Base-by-base conservation (phyloP, 53 echinoderm and acorn worm species). In the Stichopus horrens region DNA sequence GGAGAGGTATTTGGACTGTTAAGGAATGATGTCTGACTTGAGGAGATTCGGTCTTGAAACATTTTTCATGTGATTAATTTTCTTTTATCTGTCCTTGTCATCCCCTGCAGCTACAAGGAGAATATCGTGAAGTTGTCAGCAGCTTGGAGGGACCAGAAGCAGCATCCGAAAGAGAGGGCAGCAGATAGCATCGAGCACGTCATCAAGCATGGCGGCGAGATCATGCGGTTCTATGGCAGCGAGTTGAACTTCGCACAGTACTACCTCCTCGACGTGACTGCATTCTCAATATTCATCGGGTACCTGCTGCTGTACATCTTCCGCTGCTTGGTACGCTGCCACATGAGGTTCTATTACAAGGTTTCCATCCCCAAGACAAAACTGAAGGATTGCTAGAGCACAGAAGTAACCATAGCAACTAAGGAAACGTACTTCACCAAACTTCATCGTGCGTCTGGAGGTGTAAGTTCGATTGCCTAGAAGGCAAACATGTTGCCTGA, bases 201-300 rank as follows among this genome's bases (percentile, higher is more conserved):
- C 55, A 87, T 87, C n/a, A 74, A 87, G 74, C 87, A 87, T 55
- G 87, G 87, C 8, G 87, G 87, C 52, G 87, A 87, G 22, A 87
- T 87, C 37, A 87, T 87, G 87, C 87, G 87, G 11, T 87, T 87
- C 87, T 87, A 87, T 16, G 87, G 87, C 19, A 87, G 74, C 21
- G 87, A 87, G 74, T 75, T 87, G 19, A 87, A 87, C 58, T 87
- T 87, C 23, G 55, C 58, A 0, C 87, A 87, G 74, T 87, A 87
- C 54, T 87, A 87, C 57, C 75, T 87, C 16, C 57, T 87, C 9
- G 87, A 87, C 7, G 87, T 87, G 55, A 75, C 87, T 8, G 74
- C 75, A 18, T 87, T 87, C 87, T 87, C 20, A 0, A 87, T 87
- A 19, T 22, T 87, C 51, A 21, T 87, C 19, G 55, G 23, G 8